Evolutionary conservation across 64 coral and sea anemone species (phyloP).

Genomic region (Exaiptasia diaphana): DNA sequence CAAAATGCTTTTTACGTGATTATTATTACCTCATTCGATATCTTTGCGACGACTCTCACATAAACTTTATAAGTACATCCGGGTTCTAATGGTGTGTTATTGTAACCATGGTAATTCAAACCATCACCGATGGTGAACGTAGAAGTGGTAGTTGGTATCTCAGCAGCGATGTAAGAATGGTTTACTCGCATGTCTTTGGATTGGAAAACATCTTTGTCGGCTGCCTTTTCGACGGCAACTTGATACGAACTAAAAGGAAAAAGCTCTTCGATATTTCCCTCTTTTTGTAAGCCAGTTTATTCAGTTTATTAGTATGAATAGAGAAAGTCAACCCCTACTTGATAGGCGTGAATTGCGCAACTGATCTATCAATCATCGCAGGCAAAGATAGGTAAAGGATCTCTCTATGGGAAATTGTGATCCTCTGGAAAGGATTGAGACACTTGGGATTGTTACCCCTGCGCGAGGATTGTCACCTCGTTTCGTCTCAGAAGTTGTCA

Average conservation of each 20-base stretch:
- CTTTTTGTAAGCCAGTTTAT: not conserved
- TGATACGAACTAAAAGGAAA: not conserved
- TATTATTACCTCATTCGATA: not conserved
- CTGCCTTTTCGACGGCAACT: not conserved
- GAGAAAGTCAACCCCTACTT: too few relatives aligned
- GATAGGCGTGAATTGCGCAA: too few relatives aligned
- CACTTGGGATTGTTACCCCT: too few relatives aligned
- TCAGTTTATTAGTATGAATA: too few relatives aligned
- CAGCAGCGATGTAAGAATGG: not conserved
- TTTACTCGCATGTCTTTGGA: not conserved
- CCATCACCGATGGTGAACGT: not conserved
- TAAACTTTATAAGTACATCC: not conserved
- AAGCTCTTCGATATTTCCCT: not conserved
- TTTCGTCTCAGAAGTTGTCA: too few relatives aligned
- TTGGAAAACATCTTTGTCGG: not conserved
- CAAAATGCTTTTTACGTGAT: not conserved
- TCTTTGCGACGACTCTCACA: not conserved
- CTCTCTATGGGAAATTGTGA: too few relatives aligned
- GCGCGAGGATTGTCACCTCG: too few relatives aligned
- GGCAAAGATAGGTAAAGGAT: too few relatives aligned
- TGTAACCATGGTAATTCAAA: not conserved
- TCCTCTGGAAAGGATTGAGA: too few relatives aligned
- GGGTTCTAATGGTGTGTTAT: not conserved
- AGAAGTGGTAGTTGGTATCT: not conserved
- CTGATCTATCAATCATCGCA: too few relatives aligned